Conservation (phyloP, 2,797 vertebrate genomes). For the Peromyscus melanophrys region DNA sequence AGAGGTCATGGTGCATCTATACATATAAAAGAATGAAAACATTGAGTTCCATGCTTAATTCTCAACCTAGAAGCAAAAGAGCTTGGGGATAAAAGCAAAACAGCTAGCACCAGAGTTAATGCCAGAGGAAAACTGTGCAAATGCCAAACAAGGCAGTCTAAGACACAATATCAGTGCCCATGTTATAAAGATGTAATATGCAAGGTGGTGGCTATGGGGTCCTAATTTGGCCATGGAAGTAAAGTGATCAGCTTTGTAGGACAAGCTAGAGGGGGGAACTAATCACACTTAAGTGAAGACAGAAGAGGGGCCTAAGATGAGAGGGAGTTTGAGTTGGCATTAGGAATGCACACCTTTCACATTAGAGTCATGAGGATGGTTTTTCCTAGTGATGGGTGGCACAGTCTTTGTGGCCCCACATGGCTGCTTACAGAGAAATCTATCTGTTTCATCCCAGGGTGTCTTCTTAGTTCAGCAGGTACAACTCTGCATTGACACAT, state of each 20-base stretch:
- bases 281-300: background rate
- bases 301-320: background rate
- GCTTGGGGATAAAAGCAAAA: background rate
- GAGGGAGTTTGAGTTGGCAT: background rate
- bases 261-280: background rate
- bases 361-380: background rate
- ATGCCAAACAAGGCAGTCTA: background rate
- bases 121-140: background rate
- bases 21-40: background rate
- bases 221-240: background rate
- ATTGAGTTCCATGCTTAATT: background rate
- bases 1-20: background rate
- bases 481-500: background rate
- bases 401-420: background rate
- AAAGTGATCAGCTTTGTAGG: background rate
- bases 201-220: background rate
- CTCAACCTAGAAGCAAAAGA: slow-evolving; percentile 8
- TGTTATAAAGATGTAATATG: background rate
- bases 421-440: background rate
- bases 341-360: background rate
- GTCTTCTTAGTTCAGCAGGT: background rate
- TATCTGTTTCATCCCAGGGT: too few species aligned
- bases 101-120: background rate
- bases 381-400: background rate
- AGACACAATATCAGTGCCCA: background rate